A percentile compares a stretch with the other conserved stretches of the same genome.
Conservation (phyloP, 2,888 invertebrate species). For the Dicycla oo region DNA sequence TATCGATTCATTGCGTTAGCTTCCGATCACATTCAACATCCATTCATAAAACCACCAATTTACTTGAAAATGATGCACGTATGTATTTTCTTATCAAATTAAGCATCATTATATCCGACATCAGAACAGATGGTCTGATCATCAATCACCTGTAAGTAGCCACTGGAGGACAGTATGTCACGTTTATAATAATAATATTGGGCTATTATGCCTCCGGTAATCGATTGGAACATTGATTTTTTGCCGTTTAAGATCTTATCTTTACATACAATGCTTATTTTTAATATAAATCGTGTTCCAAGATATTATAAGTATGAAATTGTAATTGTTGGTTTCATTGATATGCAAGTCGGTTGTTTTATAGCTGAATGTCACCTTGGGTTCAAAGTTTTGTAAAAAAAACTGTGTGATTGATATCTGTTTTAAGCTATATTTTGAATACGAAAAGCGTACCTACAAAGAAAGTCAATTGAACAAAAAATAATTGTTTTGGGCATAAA, state of each 20-base stretch:
- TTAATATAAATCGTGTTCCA: slow-evolving; percentile 50
- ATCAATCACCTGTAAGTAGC: slow-evolving; percentile 70
- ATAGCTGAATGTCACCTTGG: slow-evolving; percentile 20
- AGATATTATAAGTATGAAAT: slow-evolving; percentile 39
- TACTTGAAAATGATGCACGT: slow-evolving; percentile 40
- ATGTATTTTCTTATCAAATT: slow-evolving; percentile 56
- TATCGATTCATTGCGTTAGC: background rate
- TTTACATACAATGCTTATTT: slow-evolving; percentile 62
- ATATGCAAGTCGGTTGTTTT: slow-evolving; percentile 17
- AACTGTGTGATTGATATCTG: background rate
- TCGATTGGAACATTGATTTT: slow-evolving; percentile 69
- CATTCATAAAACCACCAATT: slow-evolving; percentile 47
- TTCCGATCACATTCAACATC: slow-evolving; percentile 14
- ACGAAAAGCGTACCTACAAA: background rate
- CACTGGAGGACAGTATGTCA: slow-evolving; percentile 64
- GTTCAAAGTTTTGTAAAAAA: background rate
- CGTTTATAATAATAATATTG: slow-evolving; percentile 68
- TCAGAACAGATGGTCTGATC: slow-evolving; percentile 67
- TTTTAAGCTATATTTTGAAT: background rate
- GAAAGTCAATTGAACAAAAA: background rate
- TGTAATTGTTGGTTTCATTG: slow-evolving; percentile 58
- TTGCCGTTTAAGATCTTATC: slow-evolving; percentile 58
- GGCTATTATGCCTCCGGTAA: slow-evolving; percentile 62
- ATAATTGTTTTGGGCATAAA: background rate
- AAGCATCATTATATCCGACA: slow-evolving; percentile 60